Percentiles rank a stretch among this genome's conserved stretches.
phyloP scores from a whole-genome alignment of 2,797 vertebrate genomes.

The Lophotriccus pileatus region DNA sequence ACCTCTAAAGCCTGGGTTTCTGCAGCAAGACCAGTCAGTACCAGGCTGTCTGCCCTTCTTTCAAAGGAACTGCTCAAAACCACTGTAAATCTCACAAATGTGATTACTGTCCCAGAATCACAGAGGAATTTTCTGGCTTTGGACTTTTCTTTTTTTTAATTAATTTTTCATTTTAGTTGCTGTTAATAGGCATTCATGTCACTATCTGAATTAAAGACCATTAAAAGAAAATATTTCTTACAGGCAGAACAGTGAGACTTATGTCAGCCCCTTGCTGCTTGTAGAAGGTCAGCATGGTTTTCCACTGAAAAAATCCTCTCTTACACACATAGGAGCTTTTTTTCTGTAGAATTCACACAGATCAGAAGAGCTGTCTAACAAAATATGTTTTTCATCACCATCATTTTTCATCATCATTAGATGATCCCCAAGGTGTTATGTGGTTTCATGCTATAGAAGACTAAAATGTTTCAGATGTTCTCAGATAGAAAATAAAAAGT shows the following conservation, averaged over 20 bases:
- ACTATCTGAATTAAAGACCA: neutral
- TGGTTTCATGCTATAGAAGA: neutral
- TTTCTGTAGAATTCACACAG: neutral
- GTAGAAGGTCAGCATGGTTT: neutral
- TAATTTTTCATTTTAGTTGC: neutral
- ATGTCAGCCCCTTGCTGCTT: neutral
- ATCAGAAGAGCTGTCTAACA: neutral
- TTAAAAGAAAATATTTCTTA: neutral
- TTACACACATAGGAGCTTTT: neutral
- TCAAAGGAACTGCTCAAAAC: neutral
- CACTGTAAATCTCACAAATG: neutral
- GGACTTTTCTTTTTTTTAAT: neutral
- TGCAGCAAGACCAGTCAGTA: neutral
- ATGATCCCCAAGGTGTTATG: neutral
- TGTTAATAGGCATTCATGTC: neutral
- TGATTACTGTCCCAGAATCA: neutral
- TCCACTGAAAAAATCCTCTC: neutral
- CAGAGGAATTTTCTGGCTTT: neutral
- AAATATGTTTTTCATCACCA: neutral
- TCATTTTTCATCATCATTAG: conserved; percentile 23
- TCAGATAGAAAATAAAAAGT: neutral
- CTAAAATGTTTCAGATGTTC: neutral
- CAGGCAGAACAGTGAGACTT: neutral
- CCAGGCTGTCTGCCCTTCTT: neutral
- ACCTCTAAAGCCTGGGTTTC: neutral